Conservation (phyloP, 2,113 vertebrate genomes). For the Protobothrops flavoviridis region DNA sequence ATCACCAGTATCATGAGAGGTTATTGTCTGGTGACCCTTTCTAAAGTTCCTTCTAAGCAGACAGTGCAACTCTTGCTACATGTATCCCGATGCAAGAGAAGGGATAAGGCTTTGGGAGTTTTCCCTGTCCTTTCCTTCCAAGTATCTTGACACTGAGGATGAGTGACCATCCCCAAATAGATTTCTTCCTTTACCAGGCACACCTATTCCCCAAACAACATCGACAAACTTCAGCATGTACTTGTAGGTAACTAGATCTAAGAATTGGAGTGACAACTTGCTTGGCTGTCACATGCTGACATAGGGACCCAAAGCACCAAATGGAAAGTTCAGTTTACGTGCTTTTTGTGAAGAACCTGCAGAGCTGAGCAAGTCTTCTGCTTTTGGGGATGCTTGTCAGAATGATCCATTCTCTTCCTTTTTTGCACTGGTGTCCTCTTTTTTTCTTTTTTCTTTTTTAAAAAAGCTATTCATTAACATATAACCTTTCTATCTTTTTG, state of each 20-base stretch:
- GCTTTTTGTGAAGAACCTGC: background rate
- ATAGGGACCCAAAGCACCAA: background rate
- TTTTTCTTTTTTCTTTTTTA: no score
- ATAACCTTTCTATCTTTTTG: background rate
- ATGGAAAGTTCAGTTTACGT: background rate
- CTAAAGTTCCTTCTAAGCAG: background rate
- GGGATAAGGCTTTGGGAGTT: fast-evolving
- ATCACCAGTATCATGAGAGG: background rate
- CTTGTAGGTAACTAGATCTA: background rate
- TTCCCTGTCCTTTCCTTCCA: slow-evolving; percentile 2
- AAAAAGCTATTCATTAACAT: fast-evolving
- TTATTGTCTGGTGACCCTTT: background rate
- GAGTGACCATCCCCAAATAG: slow-evolving; percentile 19
- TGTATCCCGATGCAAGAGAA: background rate
- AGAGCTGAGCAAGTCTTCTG: background rate
- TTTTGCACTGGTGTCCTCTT: background rate
- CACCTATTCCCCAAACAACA: background rate
- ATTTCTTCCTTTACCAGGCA: background rate
- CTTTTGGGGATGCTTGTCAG: background rate
- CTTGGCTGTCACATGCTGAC: fast-evolving
- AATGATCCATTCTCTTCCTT: fast-evolving
- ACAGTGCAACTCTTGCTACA: background rate
- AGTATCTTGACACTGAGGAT: slow-evolving; percentile 37
- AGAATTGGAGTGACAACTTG: slow-evolving; percentile 3
- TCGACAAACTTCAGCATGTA: background rate